These are phyloP conservation scores for Pollenia amentaria DNA, from an alignment of 2,888 invertebrate genomes.

Conservation along the genomic window DNA sequence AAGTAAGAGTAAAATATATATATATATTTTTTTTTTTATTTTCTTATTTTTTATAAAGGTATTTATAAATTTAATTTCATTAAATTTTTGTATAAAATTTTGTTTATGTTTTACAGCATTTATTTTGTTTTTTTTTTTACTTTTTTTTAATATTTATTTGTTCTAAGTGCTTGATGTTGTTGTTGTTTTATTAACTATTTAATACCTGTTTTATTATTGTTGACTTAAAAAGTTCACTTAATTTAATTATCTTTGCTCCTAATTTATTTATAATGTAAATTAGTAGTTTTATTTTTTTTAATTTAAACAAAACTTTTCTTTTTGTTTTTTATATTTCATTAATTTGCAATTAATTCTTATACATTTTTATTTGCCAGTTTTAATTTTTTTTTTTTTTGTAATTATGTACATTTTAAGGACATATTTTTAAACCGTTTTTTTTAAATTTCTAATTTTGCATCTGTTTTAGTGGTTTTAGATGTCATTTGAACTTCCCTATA, in stretches of 20 bases:
- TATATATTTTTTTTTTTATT: constrained; percentile 47
- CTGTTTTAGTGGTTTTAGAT: not conserved
- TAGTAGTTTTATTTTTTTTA: constrained; percentile 23
- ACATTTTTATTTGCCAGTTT: not conserved
- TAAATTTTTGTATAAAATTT: constrained; percentile 69
- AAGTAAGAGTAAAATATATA: constrained; percentile 46
- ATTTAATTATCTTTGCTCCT: constrained; percentile 33
- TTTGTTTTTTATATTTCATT: constrained; percentile 12
- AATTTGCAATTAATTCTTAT: not conserved
- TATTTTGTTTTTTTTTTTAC: constrained; percentile 28
- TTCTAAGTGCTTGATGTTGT: constrained; percentile 66
- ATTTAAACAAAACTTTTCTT: constrained; percentile 5
- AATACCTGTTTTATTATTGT: constrained; percentile 73
- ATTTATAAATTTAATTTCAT: constrained; percentile 52
- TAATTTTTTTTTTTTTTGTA: not conserved
- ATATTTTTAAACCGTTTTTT: constrained; percentile 17
- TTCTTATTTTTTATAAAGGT: not conserved
- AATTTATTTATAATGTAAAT: too few species aligned
- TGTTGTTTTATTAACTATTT: constrained; percentile 58
- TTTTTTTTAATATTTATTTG: constrained; percentile 6
- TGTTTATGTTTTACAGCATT: not conserved
- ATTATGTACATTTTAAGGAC: constrained; percentile 45
- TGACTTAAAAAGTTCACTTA: constrained; percentile 72
- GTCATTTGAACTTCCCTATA: constrained; percentile 63
- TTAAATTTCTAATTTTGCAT: constrained; percentile 4